phyloP scores from a whole-genome alignment of 2,797 vertebrate species.

The Argya squamiceps region DNA sequence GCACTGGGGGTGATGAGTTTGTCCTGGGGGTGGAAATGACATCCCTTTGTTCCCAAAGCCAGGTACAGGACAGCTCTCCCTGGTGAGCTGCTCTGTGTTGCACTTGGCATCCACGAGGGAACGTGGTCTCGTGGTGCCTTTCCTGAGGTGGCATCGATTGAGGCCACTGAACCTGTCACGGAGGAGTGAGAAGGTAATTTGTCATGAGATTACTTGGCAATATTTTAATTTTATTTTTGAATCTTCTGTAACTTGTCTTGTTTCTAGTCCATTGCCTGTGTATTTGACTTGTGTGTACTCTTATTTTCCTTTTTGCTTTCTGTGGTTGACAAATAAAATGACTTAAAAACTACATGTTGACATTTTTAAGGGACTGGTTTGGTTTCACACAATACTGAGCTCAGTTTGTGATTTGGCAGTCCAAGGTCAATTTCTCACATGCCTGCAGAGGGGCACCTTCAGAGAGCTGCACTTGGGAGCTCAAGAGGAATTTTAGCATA shows the following conservation, averaged over 20 bases:
- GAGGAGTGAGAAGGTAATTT: background rate
- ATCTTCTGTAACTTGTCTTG: background rate
- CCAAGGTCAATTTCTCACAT: background rate
- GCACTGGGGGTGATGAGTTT: accelerated
- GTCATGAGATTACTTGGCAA: background rate
- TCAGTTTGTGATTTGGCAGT: background rate
- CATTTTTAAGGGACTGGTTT: background rate
- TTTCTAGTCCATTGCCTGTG: background rate
- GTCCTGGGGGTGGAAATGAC: accelerated
- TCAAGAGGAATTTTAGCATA: background rate
- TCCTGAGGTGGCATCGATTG: background rate
- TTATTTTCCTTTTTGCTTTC: background rate
- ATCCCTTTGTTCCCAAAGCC: background rate
- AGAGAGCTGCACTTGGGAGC: background rate
- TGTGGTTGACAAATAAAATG: background rate
- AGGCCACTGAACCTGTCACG: background rate
- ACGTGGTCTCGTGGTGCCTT: accelerated
- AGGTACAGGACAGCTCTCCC: background rate
- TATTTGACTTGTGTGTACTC: background rate
- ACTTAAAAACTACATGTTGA: background rate
- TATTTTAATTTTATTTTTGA: background rate
- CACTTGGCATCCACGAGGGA: accelerated
- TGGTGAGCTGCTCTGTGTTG: background rate
- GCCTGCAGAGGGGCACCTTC: background rate
- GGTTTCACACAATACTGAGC: background rate